Evolutionary conservation across 2,888 invertebrate species (phyloP).

Genomic region (Chrysolina oricalcia): DNA sequence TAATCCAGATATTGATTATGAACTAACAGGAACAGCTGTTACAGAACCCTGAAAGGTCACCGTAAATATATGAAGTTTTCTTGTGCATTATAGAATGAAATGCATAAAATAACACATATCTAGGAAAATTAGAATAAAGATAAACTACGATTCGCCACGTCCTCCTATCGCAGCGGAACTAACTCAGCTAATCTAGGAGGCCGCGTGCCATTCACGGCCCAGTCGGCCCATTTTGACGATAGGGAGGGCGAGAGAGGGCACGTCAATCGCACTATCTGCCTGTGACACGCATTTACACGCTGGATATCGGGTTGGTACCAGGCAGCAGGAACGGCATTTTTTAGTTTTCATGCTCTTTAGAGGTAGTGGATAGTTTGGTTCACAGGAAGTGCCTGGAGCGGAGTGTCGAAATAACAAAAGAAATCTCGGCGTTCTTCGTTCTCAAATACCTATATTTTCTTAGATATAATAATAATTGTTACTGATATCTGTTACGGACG

Average conservation of each 20-base stretch:
- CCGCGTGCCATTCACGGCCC: slow-evolving; percentile 45
- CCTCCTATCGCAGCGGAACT: slow-evolving; percentile 39
- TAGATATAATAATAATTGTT: no score
- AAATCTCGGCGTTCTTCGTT: no score
- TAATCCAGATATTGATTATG: no score
- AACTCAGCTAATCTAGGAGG: slow-evolving; percentile 51
- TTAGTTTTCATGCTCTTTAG: slow-evolving; percentile 15
- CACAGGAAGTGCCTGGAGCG: neutral
- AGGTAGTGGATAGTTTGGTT: neutral
- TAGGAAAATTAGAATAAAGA: neutral
- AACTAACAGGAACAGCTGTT: neutral
- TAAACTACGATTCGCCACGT: neutral
- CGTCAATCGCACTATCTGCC: slow-evolving; percentile 65
- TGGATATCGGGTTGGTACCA: slow-evolving; percentile 57
- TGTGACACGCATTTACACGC: slow-evolving; percentile 64
- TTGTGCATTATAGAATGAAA: neutral
- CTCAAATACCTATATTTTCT: no score
- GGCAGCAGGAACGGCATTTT: slow-evolving; percentile 41
- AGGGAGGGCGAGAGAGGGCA: slow-evolving; percentile 51
- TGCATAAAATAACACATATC: neutral
- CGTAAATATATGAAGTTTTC: neutral
- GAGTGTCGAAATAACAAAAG: no score
- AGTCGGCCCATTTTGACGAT: slow-evolving; percentile 14
- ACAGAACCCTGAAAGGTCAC: neutral
- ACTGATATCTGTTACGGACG: no score